phyloP scores from a whole-genome alignment of 1,140 invertebrate genomes.

The Bombyx mandarina region DNA sequence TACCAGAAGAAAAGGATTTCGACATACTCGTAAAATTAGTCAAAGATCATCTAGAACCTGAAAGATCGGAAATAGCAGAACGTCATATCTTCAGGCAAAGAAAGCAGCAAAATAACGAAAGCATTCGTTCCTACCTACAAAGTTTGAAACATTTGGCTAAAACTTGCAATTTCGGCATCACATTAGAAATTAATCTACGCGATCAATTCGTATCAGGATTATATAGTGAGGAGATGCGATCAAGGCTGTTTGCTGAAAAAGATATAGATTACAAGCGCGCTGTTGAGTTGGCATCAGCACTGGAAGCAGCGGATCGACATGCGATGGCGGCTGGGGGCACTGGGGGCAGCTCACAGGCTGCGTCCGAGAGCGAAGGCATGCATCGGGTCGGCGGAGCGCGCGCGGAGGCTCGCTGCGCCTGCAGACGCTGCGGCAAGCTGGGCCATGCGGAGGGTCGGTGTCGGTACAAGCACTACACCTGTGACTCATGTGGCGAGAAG shows the following conservation, averaged over 20 bases:
- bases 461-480: too few species aligned
- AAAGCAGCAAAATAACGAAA: background rate
- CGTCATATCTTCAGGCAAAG: background rate
- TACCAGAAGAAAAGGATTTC: too few species aligned
- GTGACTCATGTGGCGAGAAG: background rate
- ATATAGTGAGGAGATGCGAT: conserved; percentile 2
- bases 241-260: conserved; percentile 2
- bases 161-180: too few species aligned
- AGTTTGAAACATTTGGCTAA: too few species aligned
- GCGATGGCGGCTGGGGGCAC: background rate
- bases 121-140: background rate
- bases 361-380: too few species aligned
- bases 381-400: too few species aligned
- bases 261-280: conserved; percentile 1
- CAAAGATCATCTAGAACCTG: background rate
- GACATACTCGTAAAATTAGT: too few species aligned
- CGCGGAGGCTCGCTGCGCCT: too few species aligned
- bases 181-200: conserved; percentile 1
- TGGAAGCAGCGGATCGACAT: conserved; percentile 4
- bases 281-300: conserved; percentile 3
- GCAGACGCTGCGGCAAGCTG: too few species aligned
- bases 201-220: conserved; percentile 6
- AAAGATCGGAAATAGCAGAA: background rate
- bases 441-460: too few species aligned
- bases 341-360: too few species aligned